Conservation (phyloP, 1,140 invertebrate species). For the Homalodisca vitripennis region DNA sequence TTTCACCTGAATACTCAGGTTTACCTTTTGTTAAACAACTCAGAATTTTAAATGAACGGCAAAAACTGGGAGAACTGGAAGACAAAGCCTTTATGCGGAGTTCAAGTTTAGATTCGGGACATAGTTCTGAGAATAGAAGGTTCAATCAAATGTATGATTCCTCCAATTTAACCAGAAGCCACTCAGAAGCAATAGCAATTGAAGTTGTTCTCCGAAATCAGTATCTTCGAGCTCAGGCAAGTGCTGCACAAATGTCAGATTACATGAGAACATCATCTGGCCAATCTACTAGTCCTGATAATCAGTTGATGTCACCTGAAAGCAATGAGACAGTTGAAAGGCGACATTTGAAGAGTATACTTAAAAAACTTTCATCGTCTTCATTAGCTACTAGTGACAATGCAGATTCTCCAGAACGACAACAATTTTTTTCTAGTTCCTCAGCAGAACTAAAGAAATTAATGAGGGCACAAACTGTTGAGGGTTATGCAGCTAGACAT, state of each 20-base stretch:
- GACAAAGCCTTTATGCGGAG: conserved; percentile 69
- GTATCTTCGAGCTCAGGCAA: conserved; percentile 16
- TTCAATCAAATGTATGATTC: conserved; percentile 46
- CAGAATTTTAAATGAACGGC: conserved; percentile 83
- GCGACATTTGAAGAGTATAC: conserved; percentile 76
- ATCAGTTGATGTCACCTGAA: conserved; percentile 21
- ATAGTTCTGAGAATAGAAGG: conserved; percentile 49
- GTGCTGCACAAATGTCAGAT: background rate
- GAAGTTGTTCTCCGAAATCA: conserved; percentile 42
- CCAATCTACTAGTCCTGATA: background rate
- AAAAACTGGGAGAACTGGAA: conserved; percentile 79
- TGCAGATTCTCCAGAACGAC: background rate
- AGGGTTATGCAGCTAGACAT: conserved; percentile 82
- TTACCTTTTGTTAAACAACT: conserved; percentile 84
- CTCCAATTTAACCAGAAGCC: conserved; percentile 58
- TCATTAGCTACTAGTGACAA: conserved; percentile 23
- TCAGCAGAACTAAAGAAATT: conserved; percentile 50
- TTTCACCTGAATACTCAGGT: conserved; percentile 85
- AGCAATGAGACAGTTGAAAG: conserved; percentile 78
- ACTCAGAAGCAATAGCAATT: conserved; percentile 57
- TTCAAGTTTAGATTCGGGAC: conserved; percentile 75
- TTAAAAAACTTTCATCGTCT: conserved; percentile 69
- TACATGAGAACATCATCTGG: background rate
- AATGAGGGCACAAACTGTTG: conserved; percentile 76
- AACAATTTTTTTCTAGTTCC: conserved; percentile 32